Evolutionary conservation across 2,888 invertebrate genomes (phyloP), one percentile per base, ranked within the genome.

Genomic region (Pristionchus mayeri): DNA sequence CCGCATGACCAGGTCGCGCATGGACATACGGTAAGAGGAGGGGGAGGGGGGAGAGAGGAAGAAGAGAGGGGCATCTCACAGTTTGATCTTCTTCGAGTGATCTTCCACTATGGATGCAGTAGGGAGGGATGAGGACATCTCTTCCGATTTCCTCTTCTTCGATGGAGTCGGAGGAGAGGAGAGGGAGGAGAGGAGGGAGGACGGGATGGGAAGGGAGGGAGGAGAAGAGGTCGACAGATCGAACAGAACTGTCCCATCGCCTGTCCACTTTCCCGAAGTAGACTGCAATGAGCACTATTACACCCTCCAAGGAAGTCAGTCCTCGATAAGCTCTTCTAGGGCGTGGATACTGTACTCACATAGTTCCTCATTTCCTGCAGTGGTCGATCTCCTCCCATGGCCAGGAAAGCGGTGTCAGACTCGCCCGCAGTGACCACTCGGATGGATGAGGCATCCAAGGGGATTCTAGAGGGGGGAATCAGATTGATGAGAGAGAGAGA

Each of bases 61-160:
- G 63, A 27, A 4, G 27, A 30, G 4, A 13, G 34, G 30, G 9
- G 13, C 54, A 13, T n/a, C 54, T 75, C 40, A 75, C 75, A 75
- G 40, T n/a, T 75, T 75, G 75, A 78, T 78, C n/a, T 52, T 78
- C 78, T 78, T 78, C 21, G 50, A 30, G 9, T 30, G 52, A 13
- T 78, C 78, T 16, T 30, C 37, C 50, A 27, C 44, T n/a, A 40
- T 30, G 34, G 37, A n/a, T 34, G 78, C 7, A 52, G 52, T 18
- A 40, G 52, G 52, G 37, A n/a, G 18, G 78, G 21, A 67, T 11
- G 57, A 6, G 30, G 52, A 9, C 75, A 75, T 37, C 75, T 80
- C 80, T 11, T 80, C 80, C 27, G 80, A 80, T 34, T 37, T 52
- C 18, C 80, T 24, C n/a, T 80, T 80, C 80, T 80, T 80, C 30